Percentiles rank a stretch among this genome's conserved stretches.
Conservation (phyloP, 1,140 invertebrate genomes). For the Drosophila chauvacae region DNA sequence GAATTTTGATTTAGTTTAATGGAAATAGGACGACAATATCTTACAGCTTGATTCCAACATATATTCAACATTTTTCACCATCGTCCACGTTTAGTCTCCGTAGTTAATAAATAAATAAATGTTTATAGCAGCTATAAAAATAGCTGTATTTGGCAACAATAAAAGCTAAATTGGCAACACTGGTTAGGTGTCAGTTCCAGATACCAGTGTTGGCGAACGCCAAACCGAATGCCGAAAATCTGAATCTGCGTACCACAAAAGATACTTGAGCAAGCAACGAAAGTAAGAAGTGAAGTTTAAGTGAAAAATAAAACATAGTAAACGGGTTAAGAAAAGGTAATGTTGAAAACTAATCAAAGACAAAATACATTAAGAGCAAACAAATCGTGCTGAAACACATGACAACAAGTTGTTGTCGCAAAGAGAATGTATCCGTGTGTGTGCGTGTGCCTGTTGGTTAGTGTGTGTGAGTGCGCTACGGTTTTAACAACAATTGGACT, state of each 20-base stretch:
- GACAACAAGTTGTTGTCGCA: slow-evolving; percentile 23
- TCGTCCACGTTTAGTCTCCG: too few species aligned
- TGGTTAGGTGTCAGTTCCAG: background rate
- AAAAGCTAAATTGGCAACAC: background rate
- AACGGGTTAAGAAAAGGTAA: background rate
- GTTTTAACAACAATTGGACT: slow-evolving; percentile 39
- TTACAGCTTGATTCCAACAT: too few species aligned
- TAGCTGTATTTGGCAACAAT: too few species aligned
- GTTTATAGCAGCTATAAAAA: background rate
- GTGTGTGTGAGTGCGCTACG: slow-evolving; percentile 5
- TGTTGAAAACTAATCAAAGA: background rate
- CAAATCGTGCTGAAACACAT: background rate
- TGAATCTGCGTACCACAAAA: slow-evolving; percentile 13
- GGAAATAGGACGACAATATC: too few species aligned
- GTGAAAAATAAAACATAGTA: background rate
- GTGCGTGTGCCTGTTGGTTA: slow-evolving; percentile 1
- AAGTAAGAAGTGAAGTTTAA: slow-evolving; percentile 3
- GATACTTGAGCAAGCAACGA: background rate
- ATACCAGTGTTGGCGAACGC: background rate
- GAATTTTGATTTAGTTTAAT: too few species aligned
- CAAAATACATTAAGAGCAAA: background rate
- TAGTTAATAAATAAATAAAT: too few species aligned
- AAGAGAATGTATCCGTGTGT: slow-evolving; percentile 18
- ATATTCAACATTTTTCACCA: too few species aligned
- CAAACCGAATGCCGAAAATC: slow-evolving; percentile 10